Percentiles rank a stretch among this genome's conserved stretches.
These are phyloP conservation scores for Alethe castanea DNA, from an alignment of 2,113 vertebrate genomes.

Conservation along the genomic window DNA sequence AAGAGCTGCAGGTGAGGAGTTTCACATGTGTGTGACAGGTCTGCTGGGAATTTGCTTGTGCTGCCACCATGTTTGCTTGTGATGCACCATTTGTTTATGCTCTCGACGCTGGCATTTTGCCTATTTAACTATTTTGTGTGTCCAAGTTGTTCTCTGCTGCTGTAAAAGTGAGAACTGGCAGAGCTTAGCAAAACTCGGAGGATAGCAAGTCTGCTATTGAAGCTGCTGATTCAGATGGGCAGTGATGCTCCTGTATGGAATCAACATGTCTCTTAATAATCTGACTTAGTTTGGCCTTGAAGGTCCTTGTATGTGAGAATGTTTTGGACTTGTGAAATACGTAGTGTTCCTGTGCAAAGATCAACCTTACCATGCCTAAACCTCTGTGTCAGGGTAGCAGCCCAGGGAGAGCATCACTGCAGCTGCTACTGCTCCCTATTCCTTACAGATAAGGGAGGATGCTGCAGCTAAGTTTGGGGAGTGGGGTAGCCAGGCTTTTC, in stretches of 20 bases:
- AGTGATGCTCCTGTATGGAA: neutral
- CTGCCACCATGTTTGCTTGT: neutral
- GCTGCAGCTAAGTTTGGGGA: neutral
- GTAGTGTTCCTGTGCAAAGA: neutral
- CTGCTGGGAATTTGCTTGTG: neutral
- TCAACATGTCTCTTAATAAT: neutral
- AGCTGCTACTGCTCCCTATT: neutral
- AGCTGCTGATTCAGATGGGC: neutral
- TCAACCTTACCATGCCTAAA: neutral
- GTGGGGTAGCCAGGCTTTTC: neutral
- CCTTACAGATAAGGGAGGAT: neutral
- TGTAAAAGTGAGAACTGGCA: neutral
- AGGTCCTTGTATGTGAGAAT: neutral
- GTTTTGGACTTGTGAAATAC: neutral
- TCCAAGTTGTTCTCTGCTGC: neutral
- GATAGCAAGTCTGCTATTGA: neutral
- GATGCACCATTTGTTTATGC: neutral
- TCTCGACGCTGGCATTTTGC: neutral
- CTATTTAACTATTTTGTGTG: accelerated
- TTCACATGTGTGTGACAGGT: neutral
- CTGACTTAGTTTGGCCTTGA: neutral
- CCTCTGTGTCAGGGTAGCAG: neutral
- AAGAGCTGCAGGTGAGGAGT: neutral
- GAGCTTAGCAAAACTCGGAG: neutral
- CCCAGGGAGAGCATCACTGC: neutral